Evolutionary conservation across 2,797 vertebrate species (phyloP).

Genomic region (Hyperoplus lanceolatus): DNA sequence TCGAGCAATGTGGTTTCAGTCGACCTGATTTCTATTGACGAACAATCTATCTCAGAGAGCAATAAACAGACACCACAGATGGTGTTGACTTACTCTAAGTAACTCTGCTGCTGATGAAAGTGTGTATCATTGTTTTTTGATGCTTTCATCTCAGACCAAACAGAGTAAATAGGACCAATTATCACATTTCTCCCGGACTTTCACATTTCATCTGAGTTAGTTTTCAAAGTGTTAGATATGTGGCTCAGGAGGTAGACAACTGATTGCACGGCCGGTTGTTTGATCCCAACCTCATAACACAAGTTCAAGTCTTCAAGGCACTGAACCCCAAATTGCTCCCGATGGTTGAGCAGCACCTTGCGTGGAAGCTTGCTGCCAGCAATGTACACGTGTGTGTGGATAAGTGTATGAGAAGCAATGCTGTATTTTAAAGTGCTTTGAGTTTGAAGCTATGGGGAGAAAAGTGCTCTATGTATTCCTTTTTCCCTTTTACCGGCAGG

Average conservation of each 20-base stretch:
- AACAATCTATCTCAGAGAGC: constrained; percentile 23
- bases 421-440: too few relatives aligned
- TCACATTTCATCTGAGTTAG: constrained; percentile 48
- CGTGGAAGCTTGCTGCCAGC: too few relatives aligned
- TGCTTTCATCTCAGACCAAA: constrained; percentile 45
- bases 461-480: too few relatives aligned
- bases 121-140: constrained; percentile 3
- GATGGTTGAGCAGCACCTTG: too few relatives aligned
- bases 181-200: constrained; percentile 51
- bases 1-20: constrained; percentile 34
- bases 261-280: too few relatives aligned
- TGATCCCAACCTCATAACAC: too few relatives aligned
- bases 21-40: constrained; percentile 54
- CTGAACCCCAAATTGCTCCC: not conserved
- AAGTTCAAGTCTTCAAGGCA: too few relatives aligned
- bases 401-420: too few relatives aligned
- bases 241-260: not conserved
- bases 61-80: constrained; percentile 50
- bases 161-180: constrained; percentile 57
- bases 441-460: too few relatives aligned
- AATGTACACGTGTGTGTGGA: too few relatives aligned
- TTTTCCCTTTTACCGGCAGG: not conserved
- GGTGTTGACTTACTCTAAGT: constrained; percentile 51
- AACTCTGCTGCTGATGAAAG: constrained; percentile 27
- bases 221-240: constrained; percentile 27